phyloP scores from a whole-genome alignment of 2,797 vertebrate genomes.

The Leptatherina wallacei region DNA sequence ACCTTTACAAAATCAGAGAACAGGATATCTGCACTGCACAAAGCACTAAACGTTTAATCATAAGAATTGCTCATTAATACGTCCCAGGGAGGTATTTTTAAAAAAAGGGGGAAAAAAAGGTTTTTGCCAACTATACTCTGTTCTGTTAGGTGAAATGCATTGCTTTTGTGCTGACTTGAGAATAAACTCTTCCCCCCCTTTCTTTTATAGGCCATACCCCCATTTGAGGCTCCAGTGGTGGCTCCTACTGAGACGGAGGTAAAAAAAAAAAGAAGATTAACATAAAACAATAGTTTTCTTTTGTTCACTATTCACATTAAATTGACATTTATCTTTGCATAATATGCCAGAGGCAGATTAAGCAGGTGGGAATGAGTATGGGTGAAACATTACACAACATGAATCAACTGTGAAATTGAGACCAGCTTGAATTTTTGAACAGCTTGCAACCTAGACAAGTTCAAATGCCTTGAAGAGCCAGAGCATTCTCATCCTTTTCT shows the following conservation, averaged over 20 bases:
- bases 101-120: background rate
- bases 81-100: background rate
- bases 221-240: conserved; percentile 38
- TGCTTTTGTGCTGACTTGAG: conserved; percentile 6
- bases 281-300: conserved; percentile 16
- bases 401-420: conserved; percentile 1
- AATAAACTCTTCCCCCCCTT: conserved; percentile 9
- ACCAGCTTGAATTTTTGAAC: conserved; percentile 12
- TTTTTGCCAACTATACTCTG: background rate
- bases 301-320: background rate
- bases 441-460: background rate
- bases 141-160: background rate
- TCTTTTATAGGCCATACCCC: conserved; percentile 40
- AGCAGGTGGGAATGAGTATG: background rate
- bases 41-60: conserved; percentile 1
- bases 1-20: conserved; percentile 22
- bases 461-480: background rate
- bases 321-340: background rate
- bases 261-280: conserved; percentile 13
- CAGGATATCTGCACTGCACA: background rate
- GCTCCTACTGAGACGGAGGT: conserved; percentile 59
- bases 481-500: background rate
- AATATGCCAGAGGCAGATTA: conserved; percentile 11
- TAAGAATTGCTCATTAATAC: background rate
- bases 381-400: conserved; percentile 16